Conservation (phyloP, 2,113 vertebrate species). For the Euleptes europaea region DNA sequence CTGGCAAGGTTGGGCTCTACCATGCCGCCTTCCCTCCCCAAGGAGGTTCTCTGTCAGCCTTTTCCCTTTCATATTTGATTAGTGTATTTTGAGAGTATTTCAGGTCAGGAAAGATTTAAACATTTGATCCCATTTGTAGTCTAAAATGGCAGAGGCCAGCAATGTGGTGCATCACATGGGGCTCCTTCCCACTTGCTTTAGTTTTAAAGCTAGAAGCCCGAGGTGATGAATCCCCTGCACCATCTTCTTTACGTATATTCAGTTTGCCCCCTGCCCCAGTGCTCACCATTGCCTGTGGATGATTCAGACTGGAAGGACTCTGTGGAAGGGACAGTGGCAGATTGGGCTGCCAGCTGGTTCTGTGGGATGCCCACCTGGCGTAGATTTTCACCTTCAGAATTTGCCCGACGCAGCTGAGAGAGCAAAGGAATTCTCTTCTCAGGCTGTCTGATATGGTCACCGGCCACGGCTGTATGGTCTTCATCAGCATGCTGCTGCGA, state of each 20-base stretch:
- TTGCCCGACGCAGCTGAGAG: constrained; percentile 85
- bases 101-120: not conserved
- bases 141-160: not conserved
- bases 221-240: not conserved
- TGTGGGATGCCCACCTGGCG: constrained; percentile 77
- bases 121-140: not conserved
- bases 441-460: constrained; percentile 36
- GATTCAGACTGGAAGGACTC: constrained; percentile 92
- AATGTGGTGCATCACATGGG: not conserved
- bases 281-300: constrained; percentile 62
- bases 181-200: not conserved
- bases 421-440: constrained; percentile 81
- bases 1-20: too few species aligned
- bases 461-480: constrained; percentile 41
- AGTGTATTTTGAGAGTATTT: not conserved
- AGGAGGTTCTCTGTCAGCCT: not conserved
- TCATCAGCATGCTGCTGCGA: constrained; percentile 79
- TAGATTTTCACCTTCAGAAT: constrained; percentile 86
- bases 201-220: not conserved
- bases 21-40: too few species aligned
- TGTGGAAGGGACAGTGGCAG: constrained; percentile 79
- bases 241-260: too few species aligned
- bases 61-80: not conserved
- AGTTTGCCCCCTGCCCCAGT: not conserved
- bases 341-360: constrained; percentile 81